phyloP scores from a whole-genome alignment of 2,113 vertebrate species.

The Vidua macroura region DNA sequence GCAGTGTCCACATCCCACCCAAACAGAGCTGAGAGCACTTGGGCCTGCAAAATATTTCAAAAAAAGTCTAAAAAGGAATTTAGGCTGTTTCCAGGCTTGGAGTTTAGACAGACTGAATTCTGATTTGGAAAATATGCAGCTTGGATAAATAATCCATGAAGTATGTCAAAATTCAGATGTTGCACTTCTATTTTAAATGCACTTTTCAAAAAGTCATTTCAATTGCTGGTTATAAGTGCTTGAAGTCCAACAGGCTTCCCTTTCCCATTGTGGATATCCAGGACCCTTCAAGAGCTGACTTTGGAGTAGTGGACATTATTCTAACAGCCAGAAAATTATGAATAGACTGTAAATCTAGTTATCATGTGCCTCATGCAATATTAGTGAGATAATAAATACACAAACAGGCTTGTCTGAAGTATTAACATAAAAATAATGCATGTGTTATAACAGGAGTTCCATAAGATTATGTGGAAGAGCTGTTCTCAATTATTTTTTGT shows the following conservation, averaged over 20 bases:
- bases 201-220: not conserved
- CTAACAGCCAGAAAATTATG: not conserved
- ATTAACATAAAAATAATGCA: not conserved
- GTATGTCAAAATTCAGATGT: not conserved
- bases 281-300: not conserved
- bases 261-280: not conserved
- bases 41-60: not conserved
- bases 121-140: not conserved
- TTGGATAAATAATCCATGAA: not conserved
- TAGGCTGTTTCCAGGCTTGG: not conserved
- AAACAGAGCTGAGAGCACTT: not conserved
- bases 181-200: not conserved
- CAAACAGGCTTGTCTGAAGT: not conserved
- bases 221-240: not conserved
- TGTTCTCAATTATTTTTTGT: not conserved
- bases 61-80: not conserved
- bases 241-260: not conserved
- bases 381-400: not conserved
- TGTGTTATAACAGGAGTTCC: not conserved
- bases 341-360: not conserved
- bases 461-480: not conserved
- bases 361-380: not conserved
- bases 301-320: not conserved
- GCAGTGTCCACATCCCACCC: not conserved
- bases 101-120: not conserved